Evolutionary conservation across 2,888 invertebrate genomes (phyloP).

Genomic region (Poecilus cupreus): DNA sequence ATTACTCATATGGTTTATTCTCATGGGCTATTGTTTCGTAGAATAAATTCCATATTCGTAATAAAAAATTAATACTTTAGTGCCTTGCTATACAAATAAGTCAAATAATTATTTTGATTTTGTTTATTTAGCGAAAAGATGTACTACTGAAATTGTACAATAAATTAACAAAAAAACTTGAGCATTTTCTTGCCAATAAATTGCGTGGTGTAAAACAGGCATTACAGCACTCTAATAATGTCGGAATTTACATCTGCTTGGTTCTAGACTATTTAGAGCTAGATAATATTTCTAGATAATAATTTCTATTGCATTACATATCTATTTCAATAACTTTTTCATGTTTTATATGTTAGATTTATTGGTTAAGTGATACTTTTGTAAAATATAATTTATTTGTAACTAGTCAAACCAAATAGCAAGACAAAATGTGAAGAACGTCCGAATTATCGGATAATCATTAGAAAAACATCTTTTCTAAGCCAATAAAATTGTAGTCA

Average conservation of each 20-base stretch:
- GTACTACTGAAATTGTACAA: too few relatives aligned
- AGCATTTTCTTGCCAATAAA: too few relatives aligned
- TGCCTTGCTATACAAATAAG: too few relatives aligned
- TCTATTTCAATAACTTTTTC: slow-evolving; percentile 11
- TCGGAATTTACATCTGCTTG: neutral
- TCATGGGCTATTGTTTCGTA: too few relatives aligned
- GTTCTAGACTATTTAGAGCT: neutral
- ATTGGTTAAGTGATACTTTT: slow-evolving; percentile 37
- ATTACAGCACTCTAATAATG: neutral
- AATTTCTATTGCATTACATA: slow-evolving; percentile 17
- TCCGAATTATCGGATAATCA: slow-evolving; percentile 1
- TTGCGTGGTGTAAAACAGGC: too few relatives aligned
- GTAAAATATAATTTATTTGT: slow-evolving; percentile 52
- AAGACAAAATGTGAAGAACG: slow-evolving; percentile 33
- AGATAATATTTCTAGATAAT: slow-evolving; percentile 3
- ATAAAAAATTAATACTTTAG: too few relatives aligned
- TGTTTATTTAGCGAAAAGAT: too few relatives aligned
- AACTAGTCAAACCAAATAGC: slow-evolving; percentile 56
- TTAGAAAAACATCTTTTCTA: slow-evolving; percentile 31
- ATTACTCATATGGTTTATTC: too few relatives aligned
- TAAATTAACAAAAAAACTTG: too few relatives aligned
- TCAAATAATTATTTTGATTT: too few relatives aligned
- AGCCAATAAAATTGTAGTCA: slow-evolving; percentile 65
- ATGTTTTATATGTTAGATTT: slow-evolving; percentile 10
- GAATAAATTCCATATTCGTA: too few relatives aligned